Base-by-base conservation (phyloP, 2,113 vertebrate genomes). In the Leucopsar rothschildi region DNA sequence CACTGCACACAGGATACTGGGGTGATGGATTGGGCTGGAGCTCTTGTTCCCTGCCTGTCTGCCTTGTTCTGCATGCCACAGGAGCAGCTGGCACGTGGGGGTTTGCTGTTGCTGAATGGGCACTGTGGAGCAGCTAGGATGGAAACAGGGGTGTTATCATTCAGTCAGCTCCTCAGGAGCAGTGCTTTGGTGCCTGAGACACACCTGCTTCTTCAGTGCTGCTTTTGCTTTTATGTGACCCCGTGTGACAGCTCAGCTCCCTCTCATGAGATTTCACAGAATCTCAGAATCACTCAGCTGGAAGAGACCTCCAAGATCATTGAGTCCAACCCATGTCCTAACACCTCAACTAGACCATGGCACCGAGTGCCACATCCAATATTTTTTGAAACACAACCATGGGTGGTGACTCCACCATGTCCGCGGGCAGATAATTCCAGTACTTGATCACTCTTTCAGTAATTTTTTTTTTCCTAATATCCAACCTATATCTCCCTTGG, bases 11-110 rank as follows among this genome's bases (percentile, higher is more conserved):
- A 23, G 64, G 80, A 7, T 0, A 6, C 42, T 9, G 50, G 20
- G 40, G 12, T 9, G 40, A 33, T 2, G 39, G 1, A 0, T 9
- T 9, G 45, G 53, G 44, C 69, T 63, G 56, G 16, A 63, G 65
- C 25, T 39, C 52, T 37, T 9, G 0, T 27, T 73, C 63, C 1
- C 45, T 76, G 39, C 56, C 44, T 59, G 29, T 23, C 57, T 23
- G 42, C 5, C n/a, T 45, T 27, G 11, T 1, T 31, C 45, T 22
- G 49, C 1, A 1, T 27, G 8, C 22, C 4, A 1, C 4, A 6
- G 72, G 52, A 73, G 65, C n/a, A 60, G 52, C 17, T 50, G 45
- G 39, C 21, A 2, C 4, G 2, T 50, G 80, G 53, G 24, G 37
- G 24, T 8, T 88, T 39, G 28, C 39, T 27, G 0, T 0, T 37